Evolutionary conservation across 2,797 vertebrate species (phyloP), one percentile per base, ranked within the genome.

Genomic region (Alauda arvensis): DNA sequence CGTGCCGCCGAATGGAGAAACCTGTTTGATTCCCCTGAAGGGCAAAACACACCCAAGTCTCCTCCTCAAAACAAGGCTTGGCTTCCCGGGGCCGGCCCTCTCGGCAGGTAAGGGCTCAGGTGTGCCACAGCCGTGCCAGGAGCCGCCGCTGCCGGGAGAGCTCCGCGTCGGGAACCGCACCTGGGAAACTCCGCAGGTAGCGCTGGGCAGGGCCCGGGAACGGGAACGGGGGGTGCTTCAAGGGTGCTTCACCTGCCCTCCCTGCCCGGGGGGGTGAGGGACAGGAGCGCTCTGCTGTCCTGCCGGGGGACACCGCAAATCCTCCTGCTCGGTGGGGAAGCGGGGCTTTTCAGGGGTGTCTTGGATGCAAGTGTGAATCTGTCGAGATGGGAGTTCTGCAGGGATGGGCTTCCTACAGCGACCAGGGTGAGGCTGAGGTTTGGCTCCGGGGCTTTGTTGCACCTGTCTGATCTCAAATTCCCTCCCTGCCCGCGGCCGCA

Each of bases 11-110:
- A 39, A 95, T 18, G 46, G 95, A 96, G 95, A 96, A 97, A 97
- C 97, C 97, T 96, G 97, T 97, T 97, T 97, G 95, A 94, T 96
- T 95, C 83, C 95, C 94, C 94, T 65, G 79, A 85, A 95, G 95
- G 96, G 95, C 80, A 17, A 89, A 96, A 95, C 93, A 95, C 96
- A 95, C 96, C 95, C 94, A 86, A 70, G 89, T 40, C 94, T 92
- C 94, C 96, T 95, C 85, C 93, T 91, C 89, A 91, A 89, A 94
- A 94, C 95, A 94, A 96, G 96, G 95, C 93, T 95, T 84, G 95
- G 95, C 93, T 85, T 93, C 87, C 85, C 66, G 61, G 84, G 74
- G 91, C 88, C 93, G 16, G 39, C 83, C 92, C 88, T 94, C 88
- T 72, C 53, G 48, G 70, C 93, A 75, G 83, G 19, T 87, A 18